Percentiles rank a stretch among this genome's conserved stretches.
These are phyloP conservation scores for Aphidius ervi DNA, from an alignment of 1,140 invertebrate species.

Conservation along the genomic window DNA sequence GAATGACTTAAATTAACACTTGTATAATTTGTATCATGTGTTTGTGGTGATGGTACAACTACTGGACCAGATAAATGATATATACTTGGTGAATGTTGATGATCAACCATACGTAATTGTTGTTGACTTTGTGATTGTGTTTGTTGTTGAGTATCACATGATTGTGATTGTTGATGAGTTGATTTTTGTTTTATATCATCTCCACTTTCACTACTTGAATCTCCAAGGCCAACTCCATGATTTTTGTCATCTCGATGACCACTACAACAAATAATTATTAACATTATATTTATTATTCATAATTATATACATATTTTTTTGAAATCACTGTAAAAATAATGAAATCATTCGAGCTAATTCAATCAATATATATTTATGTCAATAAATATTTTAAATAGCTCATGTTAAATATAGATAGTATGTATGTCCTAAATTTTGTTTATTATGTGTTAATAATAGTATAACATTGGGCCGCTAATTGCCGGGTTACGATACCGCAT, in stretches of 20 bases:
- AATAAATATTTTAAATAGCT: too few relatives aligned
- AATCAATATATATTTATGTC: too few relatives aligned
- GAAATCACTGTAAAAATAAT: too few relatives aligned
- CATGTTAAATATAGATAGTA: too few relatives aligned
- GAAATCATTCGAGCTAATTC: too few relatives aligned
- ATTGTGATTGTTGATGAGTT: conserved; percentile 28
- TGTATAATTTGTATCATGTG: conserved; percentile 28
- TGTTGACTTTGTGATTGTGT: conserved; percentile 25
- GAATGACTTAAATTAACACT: conserved; percentile 38
- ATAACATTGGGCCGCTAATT: too few relatives aligned
- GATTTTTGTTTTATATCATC: conserved; percentile 45
- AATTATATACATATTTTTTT: too few relatives aligned
- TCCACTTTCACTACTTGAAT: conserved; percentile 50
- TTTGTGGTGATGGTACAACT: conserved; percentile 47
- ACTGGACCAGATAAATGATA: conserved; percentile 53
- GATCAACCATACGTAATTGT: conserved; percentile 43
- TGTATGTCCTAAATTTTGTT: too few relatives aligned
- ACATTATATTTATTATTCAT: too few relatives aligned
- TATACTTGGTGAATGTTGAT: conserved; percentile 49
- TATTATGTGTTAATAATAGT: too few relatives aligned
- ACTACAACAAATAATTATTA: conserved; percentile 30
- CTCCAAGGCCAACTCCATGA: conserved; percentile 40
- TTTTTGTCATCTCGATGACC: conserved; percentile 49
- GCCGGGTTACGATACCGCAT: too few relatives aligned
- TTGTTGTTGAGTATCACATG: conserved; percentile 33